phyloP scores from a whole-genome alignment of 2,797 vertebrate genomes.

The Tokudaia tokunoshimensis region DNA sequence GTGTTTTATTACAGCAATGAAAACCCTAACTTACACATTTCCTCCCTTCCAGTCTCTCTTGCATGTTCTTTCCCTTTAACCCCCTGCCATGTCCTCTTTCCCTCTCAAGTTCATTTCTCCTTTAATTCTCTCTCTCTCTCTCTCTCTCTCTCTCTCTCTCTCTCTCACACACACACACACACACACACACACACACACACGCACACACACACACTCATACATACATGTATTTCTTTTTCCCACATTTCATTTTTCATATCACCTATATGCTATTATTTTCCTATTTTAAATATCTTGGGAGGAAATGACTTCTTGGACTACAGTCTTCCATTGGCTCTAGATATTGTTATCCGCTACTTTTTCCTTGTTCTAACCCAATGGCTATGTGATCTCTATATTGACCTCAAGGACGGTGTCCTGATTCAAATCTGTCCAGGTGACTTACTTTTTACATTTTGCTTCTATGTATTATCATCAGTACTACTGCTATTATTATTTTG shows the following conservation, averaged over 20 bases:
- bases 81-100: too few relatives aligned
- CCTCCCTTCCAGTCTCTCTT: fast-evolving
- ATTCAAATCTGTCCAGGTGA: neutral
- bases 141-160: neutral
- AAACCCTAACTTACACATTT: neutral
- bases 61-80: neutral
- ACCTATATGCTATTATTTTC: neutral
- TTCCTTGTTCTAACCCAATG: neutral
- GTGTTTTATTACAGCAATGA: neutral
- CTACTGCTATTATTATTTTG: neutral
- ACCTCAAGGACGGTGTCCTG: neutral
- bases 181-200: neutral
- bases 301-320: neutral
- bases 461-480: neutral
- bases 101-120: too few relatives aligned
- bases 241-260: neutral
- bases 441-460: neutral
- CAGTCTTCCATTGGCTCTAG: neutral
- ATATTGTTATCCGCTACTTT: neutral
- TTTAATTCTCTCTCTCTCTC: neutral
- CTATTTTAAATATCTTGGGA: constrained; percentile 12
- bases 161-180: neutral
- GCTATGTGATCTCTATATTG: neutral
- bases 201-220: neutral
- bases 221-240: neutral